phyloP scores from a whole-genome alignment of 2,888 invertebrate species.

The Podotricha telesiphe region DNA sequence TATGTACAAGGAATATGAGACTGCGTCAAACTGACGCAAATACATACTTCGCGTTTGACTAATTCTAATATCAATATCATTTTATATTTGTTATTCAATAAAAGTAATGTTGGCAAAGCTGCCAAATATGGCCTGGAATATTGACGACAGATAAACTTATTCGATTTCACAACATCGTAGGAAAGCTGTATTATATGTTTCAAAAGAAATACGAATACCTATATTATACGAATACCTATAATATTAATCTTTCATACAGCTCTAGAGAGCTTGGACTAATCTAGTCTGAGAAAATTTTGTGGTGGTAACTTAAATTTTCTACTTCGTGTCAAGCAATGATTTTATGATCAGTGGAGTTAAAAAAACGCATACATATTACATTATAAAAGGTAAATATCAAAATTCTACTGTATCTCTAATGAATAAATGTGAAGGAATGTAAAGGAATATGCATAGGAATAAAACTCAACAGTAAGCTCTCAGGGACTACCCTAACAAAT shows the following conservation, averaged over 20 bases:
- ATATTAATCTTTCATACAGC: too few relatives aligned
- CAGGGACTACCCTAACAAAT: too few relatives aligned
- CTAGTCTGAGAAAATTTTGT: too few relatives aligned
- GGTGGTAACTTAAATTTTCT: too few relatives aligned
- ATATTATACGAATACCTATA: too few relatives aligned
- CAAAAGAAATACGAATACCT: background rate
- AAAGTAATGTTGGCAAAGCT: slow-evolving; percentile 16
- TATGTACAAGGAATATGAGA: background rate
- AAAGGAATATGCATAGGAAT: too few relatives aligned
- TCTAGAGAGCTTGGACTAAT: too few relatives aligned
- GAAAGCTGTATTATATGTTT: background rate
- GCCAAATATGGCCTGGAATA: slow-evolving; percentile 9
- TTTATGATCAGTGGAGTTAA: background rate
- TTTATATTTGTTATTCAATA: slow-evolving; percentile 18
- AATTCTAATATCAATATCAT: slow-evolving; percentile 11
- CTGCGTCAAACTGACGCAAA: slow-evolving; percentile 9
- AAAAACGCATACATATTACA: background rate
- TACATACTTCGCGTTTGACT: background rate
- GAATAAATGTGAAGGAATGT: too few relatives aligned
- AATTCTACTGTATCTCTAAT: too few relatives aligned
- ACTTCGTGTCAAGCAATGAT: too few relatives aligned
- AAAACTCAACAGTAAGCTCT: too few relatives aligned
- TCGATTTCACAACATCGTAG: background rate
- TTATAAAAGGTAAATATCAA: too few relatives aligned
- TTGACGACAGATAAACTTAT: slow-evolving; percentile 12